These are phyloP conservation scores for Hybognathus amarus DNA, from an alignment of 2,797 vertebrate species.

Conservation along the genomic window DNA sequence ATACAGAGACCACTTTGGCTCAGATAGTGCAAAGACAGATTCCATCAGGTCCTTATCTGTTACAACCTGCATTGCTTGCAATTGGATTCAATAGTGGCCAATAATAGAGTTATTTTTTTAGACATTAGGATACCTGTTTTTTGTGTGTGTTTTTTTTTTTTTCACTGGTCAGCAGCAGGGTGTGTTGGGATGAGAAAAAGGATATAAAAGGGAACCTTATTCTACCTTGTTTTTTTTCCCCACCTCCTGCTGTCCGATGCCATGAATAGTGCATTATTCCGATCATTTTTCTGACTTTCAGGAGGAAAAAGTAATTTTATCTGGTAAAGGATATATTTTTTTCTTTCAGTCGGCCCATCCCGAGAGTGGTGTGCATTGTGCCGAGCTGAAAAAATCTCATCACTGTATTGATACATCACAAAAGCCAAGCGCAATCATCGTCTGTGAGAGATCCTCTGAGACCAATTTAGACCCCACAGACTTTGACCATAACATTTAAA, in stretches of 20 bases:
- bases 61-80: conserved; percentile 88
- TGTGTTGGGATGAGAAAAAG: conserved; percentile 64
- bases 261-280: conserved; percentile 76
- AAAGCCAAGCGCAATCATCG: conserved; percentile 68
- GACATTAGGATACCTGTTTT: conserved; percentile 84
- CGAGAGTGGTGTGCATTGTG: conserved; percentile 67
- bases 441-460: conserved; percentile 67
- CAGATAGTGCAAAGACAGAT: conserved; percentile 85
- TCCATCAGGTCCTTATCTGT: conserved; percentile 88
- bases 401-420: conserved; percentile 73
- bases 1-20: conserved; percentile 74
- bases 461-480: conserved; percentile 68
- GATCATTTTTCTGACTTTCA: conserved; percentile 75
- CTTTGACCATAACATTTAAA: conserved; percentile 71
- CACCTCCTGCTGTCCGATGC: conserved; percentile 64
- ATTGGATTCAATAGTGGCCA: conserved; percentile 85
- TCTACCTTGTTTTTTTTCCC: conserved; percentile 48
- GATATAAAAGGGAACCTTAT: conserved; percentile 66
- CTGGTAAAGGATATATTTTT: conserved; percentile 70
- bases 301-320: conserved; percentile 78
- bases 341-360: conserved; percentile 51
- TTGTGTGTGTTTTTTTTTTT: not conserved
- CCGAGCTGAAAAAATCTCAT: conserved; percentile 66
- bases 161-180: conserved; percentile 86
- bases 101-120: conserved; percentile 90